Percentiles rank a stretch among this genome's conserved stretches.
Conservation (phyloP, 2,113 vertebrate genomes). For the Aldabrachelys gigantea region DNA sequence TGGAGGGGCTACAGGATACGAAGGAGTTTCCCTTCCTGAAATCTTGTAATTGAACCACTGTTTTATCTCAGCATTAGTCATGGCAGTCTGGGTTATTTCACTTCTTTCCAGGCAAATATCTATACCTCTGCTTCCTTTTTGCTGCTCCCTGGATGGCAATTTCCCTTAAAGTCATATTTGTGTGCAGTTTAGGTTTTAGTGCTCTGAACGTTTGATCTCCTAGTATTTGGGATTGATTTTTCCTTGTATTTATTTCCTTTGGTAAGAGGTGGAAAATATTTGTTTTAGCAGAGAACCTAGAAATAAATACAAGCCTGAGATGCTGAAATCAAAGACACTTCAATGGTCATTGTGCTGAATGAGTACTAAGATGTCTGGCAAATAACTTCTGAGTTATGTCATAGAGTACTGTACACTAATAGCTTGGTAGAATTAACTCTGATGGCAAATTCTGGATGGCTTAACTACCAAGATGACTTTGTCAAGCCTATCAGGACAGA, state of each 20-base stretch:
- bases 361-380: conserved; percentile 6
- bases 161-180: conserved; percentile 36
- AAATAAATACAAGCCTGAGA: not conserved
- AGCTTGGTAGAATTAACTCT: not conserved
- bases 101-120: not conserved
- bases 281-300: not conserved
- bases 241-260: not conserved
- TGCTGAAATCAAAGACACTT: not conserved
- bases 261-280: not conserved
- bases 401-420: not conserved
- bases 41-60: conserved; percentile 52
- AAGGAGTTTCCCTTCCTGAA: conserved; percentile 54
- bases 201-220: not conserved
- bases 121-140: not conserved
- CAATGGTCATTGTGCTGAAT: not conserved
- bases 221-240: not conserved
- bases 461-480: conserved; percentile 49
- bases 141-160: conserved; percentile 36
- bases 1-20: conserved; percentile 31
- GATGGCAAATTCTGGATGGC: conserved; percentile 39
- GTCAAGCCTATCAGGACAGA: not conserved
- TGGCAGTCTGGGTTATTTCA: conserved; percentile 35
- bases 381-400: conserved; percentile 47
- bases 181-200: conserved; percentile 25
- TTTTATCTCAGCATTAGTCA: conserved; percentile 58